Evolutionary conservation across 2,888 invertebrate genomes (phyloP), one percentile per base, ranked within the genome.

Genomic region (Trissoscelio sp.): DNA sequence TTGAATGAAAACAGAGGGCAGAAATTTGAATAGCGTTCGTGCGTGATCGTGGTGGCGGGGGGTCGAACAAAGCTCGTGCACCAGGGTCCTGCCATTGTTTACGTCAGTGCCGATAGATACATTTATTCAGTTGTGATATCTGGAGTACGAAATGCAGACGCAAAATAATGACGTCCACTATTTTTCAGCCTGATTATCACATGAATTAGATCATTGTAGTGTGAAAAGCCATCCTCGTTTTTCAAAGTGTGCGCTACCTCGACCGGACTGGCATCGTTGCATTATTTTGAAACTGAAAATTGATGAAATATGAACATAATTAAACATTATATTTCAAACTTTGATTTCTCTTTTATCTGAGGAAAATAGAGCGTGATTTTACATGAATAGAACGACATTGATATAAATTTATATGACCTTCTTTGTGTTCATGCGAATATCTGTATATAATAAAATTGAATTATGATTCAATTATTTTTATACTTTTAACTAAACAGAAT

Each of bases 31-130:
- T 60, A 51, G 60, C 24, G 14, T 24, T 51, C 51, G 51, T 12
- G 39, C 60, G 51, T 51, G 37, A 72, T 58, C 48, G 55, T 22
- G 37, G n/a, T 22, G n/a, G n/a, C n/a, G 20, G 24, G 16, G 42
- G 48, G 3, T 46, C 48, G 46, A 46, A 46, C 62, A 37, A 42
- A 57, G 58, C 60, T 60, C 18, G 16, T 24, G 7, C 12, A n/a
- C n/a, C n/a, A n/a, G 37, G 42, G 57, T 57, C 6, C 12, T 44
- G 42, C 46, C 22, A 70, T 70, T 70, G 69, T 70, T 70, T 58
- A 70, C 34, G n/a, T 9, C 39, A 31, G 28, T n/a, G 28, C 4
- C 28, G 37, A 28, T 37, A 37, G 48, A 48, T 70, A 58, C 48
- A 48, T 58, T 70, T 70, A 48, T 58, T 70, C 58, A 57, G 57